phyloP scores from a whole-genome alignment of 1,140 invertebrate genomes.

The Forficula auricularia region DNA sequence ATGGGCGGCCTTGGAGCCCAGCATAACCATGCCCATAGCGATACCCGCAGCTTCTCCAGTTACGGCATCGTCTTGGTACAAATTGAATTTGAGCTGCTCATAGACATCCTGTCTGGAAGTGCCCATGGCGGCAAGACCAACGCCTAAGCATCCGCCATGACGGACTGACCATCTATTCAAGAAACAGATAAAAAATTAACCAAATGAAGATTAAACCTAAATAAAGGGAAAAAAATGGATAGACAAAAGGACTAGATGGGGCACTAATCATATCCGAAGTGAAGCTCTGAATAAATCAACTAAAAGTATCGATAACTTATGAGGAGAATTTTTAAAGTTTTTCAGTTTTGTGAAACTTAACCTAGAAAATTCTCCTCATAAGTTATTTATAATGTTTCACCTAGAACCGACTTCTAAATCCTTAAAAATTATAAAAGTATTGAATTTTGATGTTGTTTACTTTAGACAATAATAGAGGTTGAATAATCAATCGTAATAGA shows the following conservation, averaged over 20 bases:
- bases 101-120: constrained; percentile 87
- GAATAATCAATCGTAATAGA: no score
- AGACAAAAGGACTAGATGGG: constrained; percentile 18
- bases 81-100: constrained; percentile 87
- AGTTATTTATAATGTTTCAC: no score
- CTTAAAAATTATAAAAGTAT: no score
- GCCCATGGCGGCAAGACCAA: constrained; percentile 94
- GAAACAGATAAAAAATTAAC: constrained; percentile 6
- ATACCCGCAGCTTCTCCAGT: constrained; percentile 95
- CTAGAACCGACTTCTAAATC: no score
- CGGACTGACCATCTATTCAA: constrained; percentile 70
- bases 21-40: constrained; percentile 96
- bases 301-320: no score
- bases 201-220: constrained; percentile 2
- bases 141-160: constrained; percentile 90
- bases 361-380: no score
- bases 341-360: no score
- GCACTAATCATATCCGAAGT: constrained; percentile 12
- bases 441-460: no score
- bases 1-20: constrained; percentile 75
- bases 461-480: no score
- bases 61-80: constrained; percentile 97
- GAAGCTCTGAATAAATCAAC: no score
- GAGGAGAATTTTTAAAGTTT: no score
- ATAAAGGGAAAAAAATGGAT: background rate